Evolutionary conservation across 2,113 vertebrate genomes (phyloP), one percentile per base, ranked within the genome.

Genomic region (Pachypanchax playfairii): DNA sequence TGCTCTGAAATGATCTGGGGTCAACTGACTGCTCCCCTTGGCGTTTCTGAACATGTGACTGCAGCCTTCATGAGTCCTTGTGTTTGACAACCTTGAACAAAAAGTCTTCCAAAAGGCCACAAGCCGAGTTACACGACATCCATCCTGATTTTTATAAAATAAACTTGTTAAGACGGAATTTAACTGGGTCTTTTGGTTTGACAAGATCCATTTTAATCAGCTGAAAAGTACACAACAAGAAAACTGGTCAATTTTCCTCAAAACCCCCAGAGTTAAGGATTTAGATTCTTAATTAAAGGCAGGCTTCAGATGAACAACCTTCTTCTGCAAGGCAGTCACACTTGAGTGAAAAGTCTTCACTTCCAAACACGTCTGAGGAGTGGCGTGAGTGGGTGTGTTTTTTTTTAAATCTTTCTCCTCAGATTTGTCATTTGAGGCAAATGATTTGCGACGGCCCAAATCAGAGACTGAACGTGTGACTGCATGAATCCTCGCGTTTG

Each of bases 41-140:
- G n/a, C 12, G 21, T 41, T 29, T 44, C 20, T 2, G 51, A 20
- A 1, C 15, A 11, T 13, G 26, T 25, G 36, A 52, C 53, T 25
- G 22, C 12, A 36, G 42, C 29, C 60, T 31, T 33, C 20, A 20
- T 35, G 44, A 65, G 14, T 51, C 58, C 10, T 10, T 38, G 15
- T 83, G 65, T 67, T 82, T 64, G 52, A 7, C 38, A 79, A 80
- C 86, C 87, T 88, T 89, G 75, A 75, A 57, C 60, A 78, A 68
- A n/a, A 83, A 53, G 68, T 62, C 57, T 70, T 57, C 50, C 1
- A 17, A 85, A 79, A 43, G 50, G 47, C 71, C 65, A 78, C 65
- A 60, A 26, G 42, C 10, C 61, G 49, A 15, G 63, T 54, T 47
- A 67, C 5, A 47, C 33, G 22, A 18, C n/a, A 75, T 77, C 77